Evolutionary conservation across 2,113 vertebrate genomes (phyloP).

Genomic region (Nematolebias whitei): DNA sequence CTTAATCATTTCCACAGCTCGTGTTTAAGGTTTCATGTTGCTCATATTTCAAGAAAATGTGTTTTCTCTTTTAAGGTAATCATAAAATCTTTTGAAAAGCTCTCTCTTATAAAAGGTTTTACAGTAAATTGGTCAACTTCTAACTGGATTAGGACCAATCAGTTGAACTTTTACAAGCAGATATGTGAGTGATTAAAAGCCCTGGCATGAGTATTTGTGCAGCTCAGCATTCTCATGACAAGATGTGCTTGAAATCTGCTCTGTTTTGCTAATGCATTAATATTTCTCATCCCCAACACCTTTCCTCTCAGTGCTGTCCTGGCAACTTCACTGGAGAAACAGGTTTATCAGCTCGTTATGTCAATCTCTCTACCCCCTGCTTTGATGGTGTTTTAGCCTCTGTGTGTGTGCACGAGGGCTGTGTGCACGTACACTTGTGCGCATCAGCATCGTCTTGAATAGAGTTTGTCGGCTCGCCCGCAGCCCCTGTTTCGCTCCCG

Average conservation of each 20-base stretch:
- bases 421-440: constrained; percentile 22
- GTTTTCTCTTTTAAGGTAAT: not conserved
- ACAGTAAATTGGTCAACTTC: constrained; percentile 7
- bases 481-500: constrained; percentile 38
- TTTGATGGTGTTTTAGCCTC: constrained; percentile 40
- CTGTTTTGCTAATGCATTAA: constrained; percentile 60
- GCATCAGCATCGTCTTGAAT: constrained; percentile 51
- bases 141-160: constrained; percentile 8
- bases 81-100: not conserved
- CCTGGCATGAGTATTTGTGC: constrained; percentile 30
- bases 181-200: constrained; percentile 50
- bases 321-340: constrained; percentile 62
- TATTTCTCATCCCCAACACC: constrained; percentile 62
- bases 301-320: constrained; percentile 66
- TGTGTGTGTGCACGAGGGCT: constrained; percentile 29
- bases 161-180: constrained; percentile 12
- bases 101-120: not conserved
- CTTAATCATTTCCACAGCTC: not conserved
- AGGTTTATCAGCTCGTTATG: constrained; percentile 67
- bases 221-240: constrained; percentile 40
- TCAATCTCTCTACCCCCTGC: constrained; percentile 61
- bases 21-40: no score
- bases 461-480: constrained; percentile 41
- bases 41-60: not conserved
- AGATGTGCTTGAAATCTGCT: constrained; percentile 61